Base-by-base conservation (phyloP, 2,888 invertebrate genomes). In the Acleris holmiana region DNA sequence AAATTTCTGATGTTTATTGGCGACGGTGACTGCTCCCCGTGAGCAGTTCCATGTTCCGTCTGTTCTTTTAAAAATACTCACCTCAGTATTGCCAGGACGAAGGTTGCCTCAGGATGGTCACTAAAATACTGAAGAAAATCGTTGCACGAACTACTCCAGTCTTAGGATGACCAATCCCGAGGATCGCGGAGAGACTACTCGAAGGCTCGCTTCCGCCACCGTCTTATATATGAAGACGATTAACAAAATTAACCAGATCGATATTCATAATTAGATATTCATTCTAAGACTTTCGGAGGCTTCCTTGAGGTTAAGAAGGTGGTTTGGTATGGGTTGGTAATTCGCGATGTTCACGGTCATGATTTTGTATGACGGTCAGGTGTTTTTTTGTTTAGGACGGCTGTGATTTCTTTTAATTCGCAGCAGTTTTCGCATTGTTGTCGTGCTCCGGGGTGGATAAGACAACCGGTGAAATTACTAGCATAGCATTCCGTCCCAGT, bases 101-200 rank as follows among this genome's bases (percentile, higher is more conserved):
- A 50, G 47, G 61, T 25, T 51, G 41, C 55, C 44, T 21, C 61
- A 68, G 64, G 67, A 66, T 53, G 67, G 63, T 56, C 54, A 68
- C 67, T 61, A 69, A 70, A 72, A 68, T 71, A 70, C 76, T 76
- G 77, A 76, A 77, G 77, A 76, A 77, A 77, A 77, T 76, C 77
- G 73, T 61, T 57, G 19, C 53, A 71, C 73, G 77, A 77, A 76
- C 77, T 77, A 77, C 77, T 77, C 73, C 77, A 76, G 77, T 71
- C 73, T 73, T 69, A 48, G 13, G 46, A 63, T 65, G 63, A 70
- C 70, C 68, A 64, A 68, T 61, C 69, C 64, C 69, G 66, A 67
- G 69, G 68, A 65, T 48, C 57, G 55, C 61, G 57, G 61, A 68
- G 69, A 67, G 67, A 61, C 69, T 69, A 69, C 73, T 72, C 72